Base-by-base conservation (phyloP, 1,140 invertebrate species). In the Probaryconus sp. region DNA sequence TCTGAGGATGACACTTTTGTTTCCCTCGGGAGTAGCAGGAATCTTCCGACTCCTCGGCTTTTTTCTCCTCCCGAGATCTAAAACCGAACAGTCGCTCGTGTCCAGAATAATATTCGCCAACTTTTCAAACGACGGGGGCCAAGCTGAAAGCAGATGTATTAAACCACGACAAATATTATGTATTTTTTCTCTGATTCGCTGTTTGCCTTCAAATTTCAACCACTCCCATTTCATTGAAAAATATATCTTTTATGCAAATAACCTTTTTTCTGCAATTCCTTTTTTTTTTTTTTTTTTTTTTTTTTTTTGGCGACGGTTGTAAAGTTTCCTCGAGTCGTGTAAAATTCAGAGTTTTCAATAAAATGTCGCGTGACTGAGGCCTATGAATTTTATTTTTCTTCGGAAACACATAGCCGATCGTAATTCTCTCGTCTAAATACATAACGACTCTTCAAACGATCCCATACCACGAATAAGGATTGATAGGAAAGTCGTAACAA, bases 1-100 rank as follows among this genome's bases (percentile, higher is more conserved):
- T 82, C 77, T 81, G 75, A 74, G 74, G 76, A 77, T 83, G 81
- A 82, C 80, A 83, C 81, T 80, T 83, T 83, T 83, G 82, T 83
- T 77, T 83, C 63, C 76, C 65, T 10, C 35, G 68, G 53, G 72
- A 77, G 55, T 60, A 78, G 67, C 53, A 64, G 53, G 68, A 78
- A 64, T 72, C 71, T 60, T 40, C 37, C 67, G 43, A 21, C 37
- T 56, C 30, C 45, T 69, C 61, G 37, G 45, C 60, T 45, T 63
- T 63, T 42, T 53, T 50, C 26, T 30, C 73, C 42, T 18, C 30
- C 53, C 40, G 26, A 51, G 40, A 24, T 48, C 51, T 18, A 31
- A 3, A 56, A 43, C 43, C 51, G 31, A 64, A 43, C 64, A 65
- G 50, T 76, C 65, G 60, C 60, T 60, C 60, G 72, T 76, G 72